Percentiles rank a stretch among this genome's conserved stretches.
phyloP scores from a whole-genome alignment of 1,140 invertebrate species.

The Dufourea novaeangliae region DNA sequence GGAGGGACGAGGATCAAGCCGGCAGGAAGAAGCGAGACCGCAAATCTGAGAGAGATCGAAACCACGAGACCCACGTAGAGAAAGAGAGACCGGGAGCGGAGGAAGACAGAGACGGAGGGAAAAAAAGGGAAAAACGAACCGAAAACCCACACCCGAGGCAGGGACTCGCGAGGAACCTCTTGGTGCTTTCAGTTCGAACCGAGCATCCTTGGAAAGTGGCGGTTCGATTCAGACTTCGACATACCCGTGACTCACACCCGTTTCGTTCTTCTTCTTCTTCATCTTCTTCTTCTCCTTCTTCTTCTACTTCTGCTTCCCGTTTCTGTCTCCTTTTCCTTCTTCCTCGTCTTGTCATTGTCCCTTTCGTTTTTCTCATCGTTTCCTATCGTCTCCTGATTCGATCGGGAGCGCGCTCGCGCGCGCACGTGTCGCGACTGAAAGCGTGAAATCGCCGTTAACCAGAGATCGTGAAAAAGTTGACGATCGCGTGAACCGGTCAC shows the following conservation, averaged over 20 bases:
- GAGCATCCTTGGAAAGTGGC: conserved; percentile 79
- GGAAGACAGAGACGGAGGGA: conserved; percentile 59
- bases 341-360: not conserved
- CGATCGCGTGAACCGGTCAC: not conserved
- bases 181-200: conserved; percentile 78
- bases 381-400: too few relatives aligned
- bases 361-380: not conserved
- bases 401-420: not conserved
- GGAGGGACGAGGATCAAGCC: conserved; percentile 18
- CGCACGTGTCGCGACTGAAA: conserved; percentile 56
- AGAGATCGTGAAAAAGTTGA: conserved; percentile 43
- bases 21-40: conserved; percentile 19
- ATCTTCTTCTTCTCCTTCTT: not conserved
- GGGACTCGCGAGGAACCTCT: conserved; percentile 74
- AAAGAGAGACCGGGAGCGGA: conserved; percentile 40
- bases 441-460: conserved; percentile 49
- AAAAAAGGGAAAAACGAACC: conserved; percentile 75
- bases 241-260: conserved; percentile 28
- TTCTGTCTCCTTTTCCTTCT: not conserved
- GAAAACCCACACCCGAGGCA: conserved; percentile 78
- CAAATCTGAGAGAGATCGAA: conserved; percentile 19
- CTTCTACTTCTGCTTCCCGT: not conserved
- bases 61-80: conserved; percentile 25
- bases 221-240: conserved; percentile 66
- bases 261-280: conserved; percentile 1